Evolutionary conservation across 2,797 vertebrate species (phyloP).

Genomic region (Ataeniobius toweri): DNA sequence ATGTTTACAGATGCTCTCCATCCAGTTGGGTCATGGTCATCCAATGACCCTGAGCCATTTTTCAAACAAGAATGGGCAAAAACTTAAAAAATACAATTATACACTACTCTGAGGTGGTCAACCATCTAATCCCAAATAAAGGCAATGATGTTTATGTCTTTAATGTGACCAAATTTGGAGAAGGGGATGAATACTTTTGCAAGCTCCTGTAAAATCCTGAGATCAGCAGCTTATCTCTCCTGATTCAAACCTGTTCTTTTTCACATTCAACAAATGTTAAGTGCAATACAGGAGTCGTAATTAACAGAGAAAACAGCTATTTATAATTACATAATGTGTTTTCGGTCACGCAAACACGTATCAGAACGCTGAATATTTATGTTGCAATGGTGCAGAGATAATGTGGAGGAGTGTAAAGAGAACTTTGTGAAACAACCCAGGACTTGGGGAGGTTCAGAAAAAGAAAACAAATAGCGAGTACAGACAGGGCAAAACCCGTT

Average conservation of each 20-base stretch:
- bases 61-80: not conserved
- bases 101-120: no score
- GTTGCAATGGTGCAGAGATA: not conserved
- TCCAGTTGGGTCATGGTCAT: not conserved
- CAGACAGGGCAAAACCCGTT: not conserved
- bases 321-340: conserved; percentile 24
- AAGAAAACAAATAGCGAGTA: not conserved
- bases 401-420: not conserved
- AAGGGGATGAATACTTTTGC: no score
- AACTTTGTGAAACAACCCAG: not conserved
- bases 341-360: conserved; percentile 28
- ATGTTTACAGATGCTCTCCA: not conserved
- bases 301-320: not conserved
- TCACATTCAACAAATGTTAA: not conserved
- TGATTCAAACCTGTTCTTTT: no score
- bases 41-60: not conserved
- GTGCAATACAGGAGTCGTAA: not conserved
- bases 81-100: not conserved
- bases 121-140: no score
- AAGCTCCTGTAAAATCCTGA: no score
- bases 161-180: no score
- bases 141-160: no score
- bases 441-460: not conserved
- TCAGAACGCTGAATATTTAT: conserved; percentile 19
- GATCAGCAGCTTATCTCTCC: no score